These are phyloP conservation scores for Crotalus helleri DNA, from an alignment of 2,113 vertebrate species.

Conservation along the genomic window DNA sequence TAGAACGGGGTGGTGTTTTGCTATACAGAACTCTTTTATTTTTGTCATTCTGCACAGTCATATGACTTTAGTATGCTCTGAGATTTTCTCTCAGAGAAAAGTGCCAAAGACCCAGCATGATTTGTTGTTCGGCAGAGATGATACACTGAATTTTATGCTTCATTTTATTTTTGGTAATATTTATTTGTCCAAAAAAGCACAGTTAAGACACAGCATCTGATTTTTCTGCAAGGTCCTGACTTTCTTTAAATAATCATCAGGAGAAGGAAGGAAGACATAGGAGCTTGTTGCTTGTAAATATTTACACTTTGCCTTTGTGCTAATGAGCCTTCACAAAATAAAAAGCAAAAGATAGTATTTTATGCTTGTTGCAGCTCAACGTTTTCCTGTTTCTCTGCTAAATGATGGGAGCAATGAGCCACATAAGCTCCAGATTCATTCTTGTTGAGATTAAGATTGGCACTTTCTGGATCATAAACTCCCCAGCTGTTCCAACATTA, in stretches of 20 bases:
- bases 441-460: not conserved
- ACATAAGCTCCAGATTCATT: not conserved
- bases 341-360: constrained; percentile 8
- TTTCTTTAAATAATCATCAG: constrained; percentile 54
- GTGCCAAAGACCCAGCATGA: constrained; percentile 33
- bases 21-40: not conserved
- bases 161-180: constrained; percentile 39
- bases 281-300: constrained; percentile 50
- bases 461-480: not conserved
- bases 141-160: constrained; percentile 19
- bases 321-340: not conserved
- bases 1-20: constrained; percentile 25
- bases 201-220: constrained; percentile 22
- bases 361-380: not conserved
- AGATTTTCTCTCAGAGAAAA: not conserved
- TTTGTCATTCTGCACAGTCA: constrained; percentile 39
- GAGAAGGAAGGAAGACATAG: constrained; percentile 38
- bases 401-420: not conserved
- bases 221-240: constrained; percentile 42
- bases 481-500: not conserved
- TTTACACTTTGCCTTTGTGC: constrained; percentile 30
- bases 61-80: constrained; percentile 42
- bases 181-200: constrained; percentile 48
- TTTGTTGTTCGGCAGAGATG: not conserved
- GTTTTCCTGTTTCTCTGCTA: not conserved